Evolutionary conservation across 2,888 invertebrate genomes (phyloP), one percentile per base, ranked within the genome.

Genomic region (Eristalis tenax): DNA sequence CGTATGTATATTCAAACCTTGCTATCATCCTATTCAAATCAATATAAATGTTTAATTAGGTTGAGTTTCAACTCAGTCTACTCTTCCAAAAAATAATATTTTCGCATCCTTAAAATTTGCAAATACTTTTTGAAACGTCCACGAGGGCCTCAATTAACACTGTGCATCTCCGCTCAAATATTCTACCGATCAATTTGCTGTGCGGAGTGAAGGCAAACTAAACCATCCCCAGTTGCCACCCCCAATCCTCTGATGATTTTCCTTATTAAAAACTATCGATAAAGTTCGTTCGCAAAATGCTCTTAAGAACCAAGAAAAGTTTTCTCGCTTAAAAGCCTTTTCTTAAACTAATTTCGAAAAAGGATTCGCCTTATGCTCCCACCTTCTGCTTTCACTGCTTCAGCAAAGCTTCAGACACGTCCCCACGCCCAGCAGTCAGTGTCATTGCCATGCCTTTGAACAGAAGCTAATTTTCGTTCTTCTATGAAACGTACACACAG

Each of bases 241-340:
- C 28, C 35, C 79, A 69, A 61, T 23, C 59, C 57, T 61, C 65
- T 70, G 65, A 22, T 78, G 71, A 79, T 79, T 75, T 79, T 69
- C 22, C 79, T 87, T 87, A 83, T 76, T 87, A 83, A 87, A 86
- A 87, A 87, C 87, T 87, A 87, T 83, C 87, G 83, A 83, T 79
- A 75, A 83, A 87, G 83, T 87, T 88, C 84, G 69, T 84, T 88
- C 77, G 69, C 74, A 70, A 77, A 88, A 88, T 83, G 84, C 88
- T 83, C 88, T 88, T 81, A 79, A 88, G 84, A 77, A 80, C 84
- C 80, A 57, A 77, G 80, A 77, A 88, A 88, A 88, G 88, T 88
- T 88, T 84, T 57, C 83, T 75, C 76, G 84, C 80, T 84, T 88
- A 81, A 83, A 88, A 88, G 84, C 84, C 83, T 88, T 88, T 88